Base-by-base conservation (phyloP, 2,113 vertebrate species). In the Butorides virescens region DNA sequence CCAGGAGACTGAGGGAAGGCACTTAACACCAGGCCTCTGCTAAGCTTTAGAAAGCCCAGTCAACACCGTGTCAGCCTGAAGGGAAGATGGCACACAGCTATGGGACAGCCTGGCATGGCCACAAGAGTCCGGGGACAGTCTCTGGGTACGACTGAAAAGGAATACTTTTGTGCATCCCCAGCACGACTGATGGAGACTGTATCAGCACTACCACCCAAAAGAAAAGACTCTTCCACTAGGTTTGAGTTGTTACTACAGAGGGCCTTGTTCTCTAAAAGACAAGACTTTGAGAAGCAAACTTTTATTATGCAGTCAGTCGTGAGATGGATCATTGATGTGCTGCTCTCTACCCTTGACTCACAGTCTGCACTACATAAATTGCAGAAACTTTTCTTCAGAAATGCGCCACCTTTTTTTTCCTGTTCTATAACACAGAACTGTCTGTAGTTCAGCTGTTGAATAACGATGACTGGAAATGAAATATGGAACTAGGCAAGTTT, bases 41-140 rank as follows among this genome's bases (percentile, higher is more conserved):
- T 42, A 42, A 15, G 12, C 39, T 62, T 58, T 66, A 55, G 65
- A 53, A 86, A 92, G 26, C 11, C 21, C 23, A 56, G 34, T 20
- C 32, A 78, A 0, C 1, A 2, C 3, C 0, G 0, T 1, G 18
- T 17, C 58, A 83, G 17, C 49, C 58, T 22, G 17, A 34, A 39
- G 8, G 22, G 59, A 47, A 70, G 50, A 34, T 2, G 20, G 12
- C 77, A 56, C 21, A 4, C 3, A 78, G 61, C 49, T 71, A 37
- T 21, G 26, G 29, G 50, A 12, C n/a, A 82, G 44, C 18, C 19
- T 34, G 32, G 37, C 21, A 63, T 0, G 7, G 5, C 27, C 23
- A 3, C 14, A 13, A 18, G 25, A 74, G 9, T 11, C 20, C 8
- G 11, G 15, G 17, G 22, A 55, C 32, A 16, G 46, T 34, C 47